Evolutionary conservation across 2,113 vertebrate species (phyloP), one percentile per base, ranked within the genome.

Genomic region (Psophia crepitans): DNA sequence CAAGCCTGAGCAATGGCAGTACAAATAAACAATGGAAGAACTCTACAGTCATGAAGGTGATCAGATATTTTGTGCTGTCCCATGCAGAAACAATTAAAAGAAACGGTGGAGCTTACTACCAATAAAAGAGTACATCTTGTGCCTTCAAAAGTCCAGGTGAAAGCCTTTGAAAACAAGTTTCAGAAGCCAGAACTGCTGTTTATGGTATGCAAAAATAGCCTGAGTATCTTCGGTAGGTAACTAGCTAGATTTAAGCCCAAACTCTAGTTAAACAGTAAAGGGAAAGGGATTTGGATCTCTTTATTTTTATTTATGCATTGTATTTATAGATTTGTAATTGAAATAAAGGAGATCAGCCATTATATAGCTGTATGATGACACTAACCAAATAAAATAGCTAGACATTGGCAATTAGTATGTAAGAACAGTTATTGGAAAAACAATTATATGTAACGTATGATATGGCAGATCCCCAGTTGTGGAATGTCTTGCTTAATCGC

Each of bases 391-490:
- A 80, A 86, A 96, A 76, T 70, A 83, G 30, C 39, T 79, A 73
- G 56, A 88, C n/a, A 83, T 53, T 73, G 41, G 39, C 75, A 92
- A 83, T 94, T 92, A 87, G 54, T 19, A 54, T 61, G 58, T 24
- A 69, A 65, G 53, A 92, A 73, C 56, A 77, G 33, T 76, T 97
- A 94, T 49, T 90, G 83, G 83, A 90, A 69, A 96, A 96, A 65
- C 75, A 49, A 79, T 88, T 86, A 73, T n/a, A 68, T 68, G 53
- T 87, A 57, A 89, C 91, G 43, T 17, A 88, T 65, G 24, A 28
- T 43, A 57, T 57, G 53, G 48, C 77, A 93, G 48, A 84, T 71
- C 27, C 30, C 37, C 24, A 32, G 37, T 73, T 85, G 22, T 41
- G 49, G 60, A 81, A 71, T 23, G 39, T 41, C 56, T 87, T 69